Evolutionary conservation across 2,113 vertebrate genomes (phyloP), one percentile per base, ranked within the genome.

Genomic region (Apistogramma diplotaenia): DNA sequence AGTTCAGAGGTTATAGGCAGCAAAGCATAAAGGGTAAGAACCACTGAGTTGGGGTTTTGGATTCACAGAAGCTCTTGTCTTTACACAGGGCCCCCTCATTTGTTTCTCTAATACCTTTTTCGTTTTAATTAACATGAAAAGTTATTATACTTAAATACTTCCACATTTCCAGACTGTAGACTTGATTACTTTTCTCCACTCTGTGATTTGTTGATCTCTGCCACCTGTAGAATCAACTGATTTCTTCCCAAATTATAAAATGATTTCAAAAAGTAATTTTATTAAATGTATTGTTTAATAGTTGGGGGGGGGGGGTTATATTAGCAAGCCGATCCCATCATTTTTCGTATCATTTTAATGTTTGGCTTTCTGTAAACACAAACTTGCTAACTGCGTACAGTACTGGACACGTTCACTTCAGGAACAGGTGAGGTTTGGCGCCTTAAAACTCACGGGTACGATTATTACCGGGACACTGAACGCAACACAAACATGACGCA

Each of bases 391-490:
- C 6, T 9, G 16, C 40, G 46, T 6, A 67, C 37, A 46, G 37
- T 11, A 4, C n/a, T 31, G 15, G 31, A 19, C 13, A 25, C 6
- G 35, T 16, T 11, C 25, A 9, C 23, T 27, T 67, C 0, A 11
- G 35, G 35, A 27, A 10, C 58, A 29, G 21, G 54, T 40, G 27
- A 72, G 21, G 23, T 23, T 0, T 33, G 10, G 13, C n/a, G 76
- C 53, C 46, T 70, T 1, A 76, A 76, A 33, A 1, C 10, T 87
- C 79, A 13, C 10, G 29, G 27, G 57, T 85, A 21, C 82, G n/a
- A 74, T 74, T 82, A 83, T 90, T 57, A 31, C 10, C 43, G 8
- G 49, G 86, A 73, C 85, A n/a, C 2, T 84, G 78, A 90, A 91
- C 31, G 80, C 89, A 84, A 37, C 89, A 23, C 62, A 31, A 15